Evolutionary conservation across 2,113 vertebrate genomes (phyloP), one percentile per base, ranked within the genome.

Genomic region (Uropsilus gracilis): DNA sequence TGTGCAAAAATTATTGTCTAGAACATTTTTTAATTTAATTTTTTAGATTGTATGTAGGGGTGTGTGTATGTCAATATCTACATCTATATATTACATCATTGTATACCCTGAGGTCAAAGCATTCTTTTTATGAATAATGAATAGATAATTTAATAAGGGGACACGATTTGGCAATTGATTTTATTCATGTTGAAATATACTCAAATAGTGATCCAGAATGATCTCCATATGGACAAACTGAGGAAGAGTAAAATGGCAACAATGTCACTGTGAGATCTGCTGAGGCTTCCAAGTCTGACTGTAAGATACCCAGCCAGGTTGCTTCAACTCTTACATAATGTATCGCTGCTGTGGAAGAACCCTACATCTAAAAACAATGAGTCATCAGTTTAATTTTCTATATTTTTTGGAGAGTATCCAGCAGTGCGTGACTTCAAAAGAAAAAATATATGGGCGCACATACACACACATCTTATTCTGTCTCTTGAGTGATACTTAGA

Each of bases 341-440:
- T 53, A 37, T 86, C 12, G 77, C 22, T 87, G 26, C 32, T 83
- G 18, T 68, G 89, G 69, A 80, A 91, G 34, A 86, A 84, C 59
- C 50, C 59, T 68, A 53, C 30, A 50, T 73, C 14, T 90, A 28
- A 91, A 77, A 83, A 83, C 12, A 75, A 48, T 71, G 53, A 84
- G 57, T 84, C 42, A 66, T 72, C 57, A 53, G 48, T 66, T 95
- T 69, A 84, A 63, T 66, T 90, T 92, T 94, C n/a, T 83, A 10
- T 92, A n/a, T 92, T 94, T 57, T 55, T 76, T 75, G 46, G 75
- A 95, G 3, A 69, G 20, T 42, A n/a, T 73, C 13, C 59, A 97
- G 37, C 24, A 39, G 28, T 89, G 13, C 63, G 24, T 72, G 37
- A 78, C 30, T 85, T 71, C 11, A 63, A 75, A 68, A 77, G 42